Base-by-base conservation (phyloP, 2,888 invertebrate genomes). In the Drosophila rubida region DNA sequence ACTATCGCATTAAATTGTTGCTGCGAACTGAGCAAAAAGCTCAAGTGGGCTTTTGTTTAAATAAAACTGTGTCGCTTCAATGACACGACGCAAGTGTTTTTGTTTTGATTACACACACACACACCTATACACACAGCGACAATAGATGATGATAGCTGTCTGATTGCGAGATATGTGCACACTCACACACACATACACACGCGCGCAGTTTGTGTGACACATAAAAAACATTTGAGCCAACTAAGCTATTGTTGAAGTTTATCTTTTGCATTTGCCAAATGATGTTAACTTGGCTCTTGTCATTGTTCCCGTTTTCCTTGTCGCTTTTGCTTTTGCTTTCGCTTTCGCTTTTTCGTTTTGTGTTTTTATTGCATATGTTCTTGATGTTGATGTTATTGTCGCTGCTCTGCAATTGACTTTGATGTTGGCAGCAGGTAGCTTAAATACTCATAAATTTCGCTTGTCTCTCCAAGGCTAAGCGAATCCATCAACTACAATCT, bases 11-110 rank as follows among this genome's bases (percentile, higher is more conserved):
- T 70, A 82, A 76, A 82, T 76, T 75, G 57, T 65, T 73, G 68
- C 67, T 68, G 61, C 42, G 51, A 78, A 59, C 72, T 78, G 72
- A 78, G 87, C 83, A 76, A 76, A 75, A 76, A 50, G 80, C 82
- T 84, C 82, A 84, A 87, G 85, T 73, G 69, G 76, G 79, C 85
- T 77, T 77, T 87, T 81, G 85, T 87, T 87, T 76, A 87, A 82
- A 81, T 79, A 75, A 87, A 83, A 82, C 63, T 86, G 68, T 86
- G 80, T 73, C 59, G 80, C 77, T 62, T 61, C 81, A 82, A 82
- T 70, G 57, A 44, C 81, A 50, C 78, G 60, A 49, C 35, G 37
- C 71, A 73, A 84, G 74, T 87, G 72, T 76, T 78, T 84, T 73
- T 71, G 74, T 77, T 87, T 78, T 81, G 87, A 87, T 87, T 87